Conservation (phyloP, 1,140 invertebrate genomes). For the Heterodera schachtii region DNA sequence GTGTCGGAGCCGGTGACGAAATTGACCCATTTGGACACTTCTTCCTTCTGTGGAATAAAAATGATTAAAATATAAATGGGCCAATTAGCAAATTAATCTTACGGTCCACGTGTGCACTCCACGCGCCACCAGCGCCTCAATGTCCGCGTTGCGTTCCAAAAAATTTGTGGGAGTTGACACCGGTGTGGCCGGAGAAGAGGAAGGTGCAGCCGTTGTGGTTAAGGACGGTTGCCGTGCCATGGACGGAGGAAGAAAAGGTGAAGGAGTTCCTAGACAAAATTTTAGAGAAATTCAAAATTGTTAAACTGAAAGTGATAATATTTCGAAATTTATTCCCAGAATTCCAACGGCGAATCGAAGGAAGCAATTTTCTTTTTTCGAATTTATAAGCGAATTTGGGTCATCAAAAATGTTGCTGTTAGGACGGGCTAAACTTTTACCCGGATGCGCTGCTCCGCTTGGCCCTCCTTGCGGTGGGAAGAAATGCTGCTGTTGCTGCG, state of each 20-base stretch:
- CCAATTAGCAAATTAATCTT: background rate
- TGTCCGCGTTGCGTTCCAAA: slow-evolving; percentile 12
- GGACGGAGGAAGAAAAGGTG: background rate
- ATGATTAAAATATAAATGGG: background rate
- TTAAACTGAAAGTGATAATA: background rate
- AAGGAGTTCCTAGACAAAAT: background rate
- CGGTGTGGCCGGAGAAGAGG: background rate
- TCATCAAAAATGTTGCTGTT: too few species aligned
- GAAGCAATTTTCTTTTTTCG: too few species aligned
- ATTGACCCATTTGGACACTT: slow-evolving; percentile 34
- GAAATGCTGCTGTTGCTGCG: background rate
- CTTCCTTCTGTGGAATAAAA: slow-evolving; percentile 25
- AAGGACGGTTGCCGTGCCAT: background rate
- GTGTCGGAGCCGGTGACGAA: slow-evolving; percentile 26
- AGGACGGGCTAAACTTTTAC: background rate
- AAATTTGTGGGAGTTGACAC: slow-evolving; percentile 4
- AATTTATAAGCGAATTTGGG: too few species aligned
- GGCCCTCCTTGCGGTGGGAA: background rate
- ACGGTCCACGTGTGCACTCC: slow-evolving; percentile 13
- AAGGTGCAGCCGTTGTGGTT: background rate
- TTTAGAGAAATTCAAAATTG: background rate
- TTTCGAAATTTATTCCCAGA: too few species aligned
- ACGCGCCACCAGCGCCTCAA: slow-evolving; percentile 8
- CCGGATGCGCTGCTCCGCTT: background rate
- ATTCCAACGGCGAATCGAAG: too few species aligned